Percentiles rank a stretch among this genome's conserved stretches.
These are phyloP conservation scores for Pollenia amentaria DNA, from an alignment of 2,888 invertebrate species.

Conservation along the genomic window DNA sequence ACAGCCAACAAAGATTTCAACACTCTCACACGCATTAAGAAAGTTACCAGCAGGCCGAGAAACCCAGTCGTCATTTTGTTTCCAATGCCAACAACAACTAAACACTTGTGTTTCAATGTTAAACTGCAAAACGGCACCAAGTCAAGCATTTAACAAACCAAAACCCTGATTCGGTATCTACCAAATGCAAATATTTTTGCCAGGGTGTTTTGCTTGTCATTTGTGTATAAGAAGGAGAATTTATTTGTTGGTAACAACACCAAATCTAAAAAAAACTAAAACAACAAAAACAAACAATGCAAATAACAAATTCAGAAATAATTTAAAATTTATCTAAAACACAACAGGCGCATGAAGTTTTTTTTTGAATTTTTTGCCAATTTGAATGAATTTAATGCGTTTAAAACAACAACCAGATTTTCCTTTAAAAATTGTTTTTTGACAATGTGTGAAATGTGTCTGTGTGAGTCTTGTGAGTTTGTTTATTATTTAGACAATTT, in stretches of 20 bases:
- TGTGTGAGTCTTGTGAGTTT: constrained; percentile 16
- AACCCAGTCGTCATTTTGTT: constrained; percentile 30
- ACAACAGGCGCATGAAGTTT: constrained; percentile 70
- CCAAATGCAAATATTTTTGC: constrained; percentile 36
- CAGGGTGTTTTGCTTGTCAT: constrained; percentile 9
- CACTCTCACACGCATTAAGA: background rate
- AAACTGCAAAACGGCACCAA: constrained; percentile 32
- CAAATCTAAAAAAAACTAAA: background rate
- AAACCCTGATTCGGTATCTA: constrained; percentile 58
- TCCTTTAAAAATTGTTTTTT: background rate
- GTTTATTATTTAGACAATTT: constrained; percentile 59
- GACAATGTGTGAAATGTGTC: background rate
- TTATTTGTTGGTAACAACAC: constrained; percentile 39
- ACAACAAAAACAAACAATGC: constrained; percentile 21
- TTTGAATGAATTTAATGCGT: constrained; percentile 39
- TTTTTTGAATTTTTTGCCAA: background rate
- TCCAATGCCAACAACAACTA: constrained; percentile 7
- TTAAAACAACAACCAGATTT: background rate
- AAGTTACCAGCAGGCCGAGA: background rate
- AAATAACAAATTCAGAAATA: constrained; percentile 71
- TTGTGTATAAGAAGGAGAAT: constrained; percentile 16
- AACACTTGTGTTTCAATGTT: constrained; percentile 9
- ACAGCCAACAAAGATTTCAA: constrained; percentile 13
- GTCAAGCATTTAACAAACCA: constrained; percentile 65
- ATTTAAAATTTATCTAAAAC: constrained; percentile 77